Evolutionary conservation across 2,888 invertebrate species (phyloP).

Genomic region (Pheosia tremula): DNA sequence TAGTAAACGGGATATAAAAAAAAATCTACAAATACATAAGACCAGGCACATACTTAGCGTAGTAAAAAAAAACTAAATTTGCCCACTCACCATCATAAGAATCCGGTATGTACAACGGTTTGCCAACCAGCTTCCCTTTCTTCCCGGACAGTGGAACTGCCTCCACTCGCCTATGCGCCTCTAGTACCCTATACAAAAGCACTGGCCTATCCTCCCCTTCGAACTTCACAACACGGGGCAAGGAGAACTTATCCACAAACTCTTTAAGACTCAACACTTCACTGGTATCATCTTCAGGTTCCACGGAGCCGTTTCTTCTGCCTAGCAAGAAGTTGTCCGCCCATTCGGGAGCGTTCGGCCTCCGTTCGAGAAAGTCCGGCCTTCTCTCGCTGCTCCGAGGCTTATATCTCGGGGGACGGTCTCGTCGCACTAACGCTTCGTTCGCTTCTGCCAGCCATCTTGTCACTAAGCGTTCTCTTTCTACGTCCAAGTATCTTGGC

Average conservation of each 20-base stretch:
- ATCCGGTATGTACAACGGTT: slow-evolving; percentile 86
- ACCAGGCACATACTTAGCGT: too few species aligned
- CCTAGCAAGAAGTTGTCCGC: slow-evolving; percentile 76
- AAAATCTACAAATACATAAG: too few species aligned
- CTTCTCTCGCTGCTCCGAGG: slow-evolving; percentile 78
- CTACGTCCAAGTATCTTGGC: slow-evolving; percentile 78
- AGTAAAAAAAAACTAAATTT: background rate
- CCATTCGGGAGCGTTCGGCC: slow-evolving; percentile 72
- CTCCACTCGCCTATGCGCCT: slow-evolving; percentile 86
- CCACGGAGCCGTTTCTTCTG: slow-evolving; percentile 70
- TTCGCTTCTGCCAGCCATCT: slow-evolving; percentile 81
- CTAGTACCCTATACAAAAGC: slow-evolving; percentile 86
- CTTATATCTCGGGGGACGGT: slow-evolving; percentile 76
- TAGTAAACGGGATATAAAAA: too few species aligned
- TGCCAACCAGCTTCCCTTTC: slow-evolving; percentile 84
- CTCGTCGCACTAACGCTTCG: slow-evolving; percentile 74
- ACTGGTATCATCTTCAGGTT: slow-evolving; percentile 76
- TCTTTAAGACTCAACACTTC: slow-evolving; percentile 82
- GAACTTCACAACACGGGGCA: slow-evolving; percentile 85
- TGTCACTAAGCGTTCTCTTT: slow-evolving; percentile 76
- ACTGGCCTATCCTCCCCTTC: slow-evolving; percentile 84
- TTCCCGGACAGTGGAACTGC: slow-evolving; percentile 84
- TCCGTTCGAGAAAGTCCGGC: slow-evolving; percentile 72
- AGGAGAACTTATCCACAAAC: slow-evolving; percentile 85
- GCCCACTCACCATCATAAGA: slow-evolving; percentile 86